Percentiles rank a stretch among this genome's conserved stretches.
These are phyloP conservation scores for Platyrinchus mystaceus DNA, from an alignment of 2,797 vertebrate species.

Conservation along the genomic window DNA sequence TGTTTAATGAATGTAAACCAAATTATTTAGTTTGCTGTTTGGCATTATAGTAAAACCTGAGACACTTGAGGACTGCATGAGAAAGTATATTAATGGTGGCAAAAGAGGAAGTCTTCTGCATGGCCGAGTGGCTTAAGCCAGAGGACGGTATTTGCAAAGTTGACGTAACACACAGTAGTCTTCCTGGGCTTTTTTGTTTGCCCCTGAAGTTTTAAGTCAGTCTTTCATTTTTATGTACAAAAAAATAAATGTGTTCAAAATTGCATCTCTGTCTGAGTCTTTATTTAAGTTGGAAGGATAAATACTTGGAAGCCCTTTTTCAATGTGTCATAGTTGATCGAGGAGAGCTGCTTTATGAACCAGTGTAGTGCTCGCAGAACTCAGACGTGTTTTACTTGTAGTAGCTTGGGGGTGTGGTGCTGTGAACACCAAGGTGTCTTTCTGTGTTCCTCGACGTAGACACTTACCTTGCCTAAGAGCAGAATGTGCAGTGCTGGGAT, in stretches of 20 bases:
- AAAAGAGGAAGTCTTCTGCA: neutral
- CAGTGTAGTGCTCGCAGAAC: neutral
- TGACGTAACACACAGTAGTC: neutral
- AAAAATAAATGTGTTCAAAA: constrained; percentile 75
- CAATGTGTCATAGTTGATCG: neutral
- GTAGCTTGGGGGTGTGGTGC: neutral
- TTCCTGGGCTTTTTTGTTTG: constrained; percentile 49
- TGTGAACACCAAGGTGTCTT: neutral
- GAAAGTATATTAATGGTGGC: neutral
- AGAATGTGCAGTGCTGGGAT: neutral
- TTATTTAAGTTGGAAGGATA: constrained; percentile 59
- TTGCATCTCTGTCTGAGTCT: constrained; percentile 66
- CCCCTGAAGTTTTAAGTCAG: constrained; percentile 44
- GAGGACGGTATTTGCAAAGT: neutral
- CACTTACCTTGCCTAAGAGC: neutral
- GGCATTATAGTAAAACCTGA: neutral
- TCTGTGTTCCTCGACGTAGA: neutral
- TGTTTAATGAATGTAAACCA: neutral
- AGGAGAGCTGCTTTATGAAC: neutral
- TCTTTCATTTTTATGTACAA: constrained; percentile 59
- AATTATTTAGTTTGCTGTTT: neutral
- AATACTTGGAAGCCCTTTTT: neutral
- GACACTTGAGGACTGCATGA: constrained; percentile 16
- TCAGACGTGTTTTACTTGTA: neutral
- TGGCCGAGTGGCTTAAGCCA: neutral